A percentile compares a stretch with the other conserved stretches of the same genome.
These are phyloP conservation scores for Caenorhabditis afra DNA, from an alignment of 2,888 invertebrate species.

Conservation along the genomic window DNA sequence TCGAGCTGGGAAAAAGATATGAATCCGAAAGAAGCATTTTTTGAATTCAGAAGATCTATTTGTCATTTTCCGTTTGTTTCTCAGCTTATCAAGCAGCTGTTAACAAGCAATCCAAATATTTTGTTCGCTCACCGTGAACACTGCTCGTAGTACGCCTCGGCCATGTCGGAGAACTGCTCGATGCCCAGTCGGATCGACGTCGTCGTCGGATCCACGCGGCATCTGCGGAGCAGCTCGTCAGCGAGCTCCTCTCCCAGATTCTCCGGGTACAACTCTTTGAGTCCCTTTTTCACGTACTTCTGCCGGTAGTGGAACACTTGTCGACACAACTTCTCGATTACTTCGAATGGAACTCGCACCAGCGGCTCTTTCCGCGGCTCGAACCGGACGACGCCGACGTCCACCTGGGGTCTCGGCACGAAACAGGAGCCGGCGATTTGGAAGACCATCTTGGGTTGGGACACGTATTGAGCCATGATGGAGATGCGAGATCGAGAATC, in stretches of 20 bases:
- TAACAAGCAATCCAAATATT: slow-evolving; percentile 2
- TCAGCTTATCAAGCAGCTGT: slow-evolving; percentile 10
- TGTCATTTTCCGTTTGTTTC: not conserved
- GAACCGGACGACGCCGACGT: slow-evolving; percentile 94
- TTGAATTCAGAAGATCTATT: not conserved
- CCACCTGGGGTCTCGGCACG: slow-evolving; percentile 94
- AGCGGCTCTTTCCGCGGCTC: slow-evolving; percentile 88
- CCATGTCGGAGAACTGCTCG: slow-evolving; percentile 78
- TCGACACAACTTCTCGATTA: slow-evolving; percentile 90
- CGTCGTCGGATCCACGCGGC: slow-evolving; percentile 66
- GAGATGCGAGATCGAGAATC: slow-evolving; percentile 91
- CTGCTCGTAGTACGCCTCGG: slow-evolving; percentile 75
- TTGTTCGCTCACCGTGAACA: slow-evolving; percentile 63
- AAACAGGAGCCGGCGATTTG: slow-evolving; percentile 91
- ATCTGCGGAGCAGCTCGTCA: slow-evolving; percentile 69
- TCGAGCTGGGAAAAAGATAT: too few relatives aligned
- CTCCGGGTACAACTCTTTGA: slow-evolving; percentile 78
- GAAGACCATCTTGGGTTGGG: slow-evolving; percentile 89
- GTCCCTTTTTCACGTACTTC: slow-evolving; percentile 84
- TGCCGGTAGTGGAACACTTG: slow-evolving; percentile 91
- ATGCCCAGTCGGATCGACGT: slow-evolving; percentile 73
- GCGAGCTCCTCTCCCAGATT: slow-evolving; percentile 74
- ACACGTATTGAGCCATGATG: slow-evolving; percentile 95
- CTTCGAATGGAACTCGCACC: slow-evolving; percentile 87
- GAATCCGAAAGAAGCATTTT: too few relatives aligned